These are phyloP conservation scores for Haemorhous mexicanus DNA, from an alignment of 2,113 vertebrate genomes.

Conservation along the genomic window DNA sequence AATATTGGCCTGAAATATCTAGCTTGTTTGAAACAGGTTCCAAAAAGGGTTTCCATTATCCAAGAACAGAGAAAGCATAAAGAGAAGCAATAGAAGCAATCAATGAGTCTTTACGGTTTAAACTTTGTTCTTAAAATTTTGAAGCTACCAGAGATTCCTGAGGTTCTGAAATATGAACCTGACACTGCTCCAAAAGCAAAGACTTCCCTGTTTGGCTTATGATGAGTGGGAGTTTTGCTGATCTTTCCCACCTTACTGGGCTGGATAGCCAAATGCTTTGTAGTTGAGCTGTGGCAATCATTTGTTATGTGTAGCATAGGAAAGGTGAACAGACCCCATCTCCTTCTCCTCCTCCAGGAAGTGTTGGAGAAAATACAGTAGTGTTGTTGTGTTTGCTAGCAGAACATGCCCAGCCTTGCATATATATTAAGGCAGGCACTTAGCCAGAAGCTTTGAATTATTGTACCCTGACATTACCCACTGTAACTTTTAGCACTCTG, in stretches of 20 bases:
- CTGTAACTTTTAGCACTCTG: constrained; percentile 63
- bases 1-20: not conserved
- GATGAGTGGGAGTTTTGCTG: not conserved
- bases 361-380: constrained; percentile 17
- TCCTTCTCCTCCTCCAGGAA: not conserved
- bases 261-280: not conserved
- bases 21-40: not conserved
- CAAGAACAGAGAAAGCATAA: not conserved
- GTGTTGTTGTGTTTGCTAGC: constrained; percentile 49
- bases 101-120: not conserved
- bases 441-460: constrained; percentile 59
- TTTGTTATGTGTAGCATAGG: not conserved
- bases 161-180: not conserved
- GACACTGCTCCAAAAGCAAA: not conserved
- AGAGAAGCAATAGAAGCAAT: not conserved
- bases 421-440: constrained; percentile 49
- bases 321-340: constrained; percentile 15
- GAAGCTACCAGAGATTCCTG: not conserved
- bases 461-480: constrained; percentile 65
- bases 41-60: not conserved
- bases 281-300: not conserved
- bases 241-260: not conserved
- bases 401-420: constrained; percentile 59
- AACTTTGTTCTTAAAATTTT: not conserved
- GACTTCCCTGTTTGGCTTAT: not conserved